Evolutionary conservation across 64 coral and sea anemone genomes (phyloP).

Genomic region (Orbicella faveolata): DNA sequence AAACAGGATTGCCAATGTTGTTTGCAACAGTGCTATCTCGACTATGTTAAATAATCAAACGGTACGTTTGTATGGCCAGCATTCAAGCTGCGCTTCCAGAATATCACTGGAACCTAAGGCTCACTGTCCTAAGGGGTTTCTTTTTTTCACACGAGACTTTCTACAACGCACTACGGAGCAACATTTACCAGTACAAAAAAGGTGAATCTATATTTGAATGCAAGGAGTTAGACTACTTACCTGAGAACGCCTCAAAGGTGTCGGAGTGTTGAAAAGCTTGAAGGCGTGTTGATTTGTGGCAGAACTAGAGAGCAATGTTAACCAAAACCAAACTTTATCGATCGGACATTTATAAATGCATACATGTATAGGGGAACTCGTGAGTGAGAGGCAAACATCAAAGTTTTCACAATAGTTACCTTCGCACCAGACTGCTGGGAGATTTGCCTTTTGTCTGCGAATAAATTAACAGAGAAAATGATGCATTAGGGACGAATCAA

Average conservation of each 20-base stretch:
- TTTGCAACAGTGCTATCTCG: too few species aligned
- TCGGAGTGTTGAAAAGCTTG: conserved; percentile 59
- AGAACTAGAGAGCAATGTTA: conserved; percentile 20
- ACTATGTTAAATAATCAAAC: too few species aligned
- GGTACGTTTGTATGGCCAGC: too few species aligned
- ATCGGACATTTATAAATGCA: background rate
- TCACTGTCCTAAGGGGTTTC: too few species aligned
- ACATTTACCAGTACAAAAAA: too few species aligned
- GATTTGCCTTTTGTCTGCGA: background rate
- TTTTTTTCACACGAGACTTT: too few species aligned
- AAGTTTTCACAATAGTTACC: background rate
- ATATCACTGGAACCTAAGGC: too few species aligned
- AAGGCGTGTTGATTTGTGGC: conserved; percentile 72
- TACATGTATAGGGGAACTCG: background rate
- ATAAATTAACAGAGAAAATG: background rate
- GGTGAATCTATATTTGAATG: too few species aligned
- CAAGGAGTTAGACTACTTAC: background rate
- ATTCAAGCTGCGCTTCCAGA: too few species aligned
- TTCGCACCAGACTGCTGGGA: background rate
- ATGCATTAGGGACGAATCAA: too few species aligned
- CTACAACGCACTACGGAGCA: too few species aligned
- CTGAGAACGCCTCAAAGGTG: conserved; percentile 57
- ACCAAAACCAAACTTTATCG: background rate
- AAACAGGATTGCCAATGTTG: too few species aligned
- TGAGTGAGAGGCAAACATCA: background rate